Conservation (phyloP, 2,888 invertebrate genomes). For the Polydrusus pterygomalis region DNA sequence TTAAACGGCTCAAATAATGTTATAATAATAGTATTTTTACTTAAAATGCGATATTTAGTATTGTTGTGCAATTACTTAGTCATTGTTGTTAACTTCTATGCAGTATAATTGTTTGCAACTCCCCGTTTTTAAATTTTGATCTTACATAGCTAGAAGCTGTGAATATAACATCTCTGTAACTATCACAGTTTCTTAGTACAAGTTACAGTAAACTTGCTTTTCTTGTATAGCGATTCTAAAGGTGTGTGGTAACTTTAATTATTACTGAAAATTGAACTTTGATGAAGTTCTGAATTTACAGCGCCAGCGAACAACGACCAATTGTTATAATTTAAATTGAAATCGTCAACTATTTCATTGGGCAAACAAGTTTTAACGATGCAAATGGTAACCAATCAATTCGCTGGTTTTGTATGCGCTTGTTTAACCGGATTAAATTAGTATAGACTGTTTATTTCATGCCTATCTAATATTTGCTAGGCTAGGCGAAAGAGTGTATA, state of each 20-base stretch:
- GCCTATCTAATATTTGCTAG: not conserved
- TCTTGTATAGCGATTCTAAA: not conserved
- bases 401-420: not conserved
- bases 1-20: too few relatives aligned
- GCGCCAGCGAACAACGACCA: not conserved
- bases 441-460: slow-evolving; percentile 8
- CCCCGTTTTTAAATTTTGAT: too few relatives aligned
- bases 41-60: too few relatives aligned
- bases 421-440: not conserved
- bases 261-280: not conserved
- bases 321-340: slow-evolving; percentile 7
- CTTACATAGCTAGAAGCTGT: not conserved
- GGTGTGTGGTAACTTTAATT: not conserved
- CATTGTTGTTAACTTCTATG: too few relatives aligned
- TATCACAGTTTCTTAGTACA: not conserved
- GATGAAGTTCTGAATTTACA: slow-evolving; percentile 6
- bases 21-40: too few relatives aligned
- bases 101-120: too few relatives aligned
- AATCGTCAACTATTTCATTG: not conserved
- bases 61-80: too few relatives aligned
- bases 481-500: not conserved
- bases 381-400: slow-evolving; percentile 7
- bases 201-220: slow-evolving; percentile 1
- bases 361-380: not conserved
- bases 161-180: not conserved